phyloP scores from a whole-genome alignment of 2,888 invertebrate species.

The Apodemia zela region DNA sequence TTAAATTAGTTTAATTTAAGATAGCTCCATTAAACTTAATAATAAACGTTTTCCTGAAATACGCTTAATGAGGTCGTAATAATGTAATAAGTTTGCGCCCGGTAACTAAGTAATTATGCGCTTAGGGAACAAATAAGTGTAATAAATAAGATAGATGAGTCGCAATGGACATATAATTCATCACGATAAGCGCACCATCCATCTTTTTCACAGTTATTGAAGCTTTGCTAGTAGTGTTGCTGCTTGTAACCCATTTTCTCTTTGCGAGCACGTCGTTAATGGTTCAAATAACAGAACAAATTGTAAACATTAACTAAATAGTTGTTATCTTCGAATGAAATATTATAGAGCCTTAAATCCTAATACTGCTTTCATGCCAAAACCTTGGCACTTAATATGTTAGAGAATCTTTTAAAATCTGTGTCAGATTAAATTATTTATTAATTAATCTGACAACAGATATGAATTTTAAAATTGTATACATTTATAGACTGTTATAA shows the following conservation, averaged over 20 bases:
- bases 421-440: too few relatives aligned
- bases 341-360: not conserved
- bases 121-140: slow-evolving; percentile 30
- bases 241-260: slow-evolving; percentile 18
- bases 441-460: too few relatives aligned
- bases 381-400: too few relatives aligned
- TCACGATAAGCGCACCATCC: slow-evolving; percentile 39
- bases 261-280: not conserved
- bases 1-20: too few relatives aligned
- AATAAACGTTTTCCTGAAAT: slow-evolving; percentile 4
- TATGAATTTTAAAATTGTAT: too few relatives aligned
- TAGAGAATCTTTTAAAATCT: too few relatives aligned
- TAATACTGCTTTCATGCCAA: not conserved
- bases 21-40: too few relatives aligned
- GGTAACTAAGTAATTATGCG: slow-evolving; percentile 16
- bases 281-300: not conserved
- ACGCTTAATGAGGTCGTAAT: not conserved
- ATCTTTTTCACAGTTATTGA: slow-evolving; percentile 37
- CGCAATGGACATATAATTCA: slow-evolving; percentile 36
- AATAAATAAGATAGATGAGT: slow-evolving; percentile 40
- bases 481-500: too few relatives aligned
- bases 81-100: slow-evolving; percentile 11
- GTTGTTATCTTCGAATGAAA: not conserved
- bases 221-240: slow-evolving; percentile 26
- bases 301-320: slow-evolving; percentile 8